These are phyloP conservation scores for Augochlorella aurata DNA, from an alignment of 2,888 invertebrate species.

Conservation along the genomic window DNA sequence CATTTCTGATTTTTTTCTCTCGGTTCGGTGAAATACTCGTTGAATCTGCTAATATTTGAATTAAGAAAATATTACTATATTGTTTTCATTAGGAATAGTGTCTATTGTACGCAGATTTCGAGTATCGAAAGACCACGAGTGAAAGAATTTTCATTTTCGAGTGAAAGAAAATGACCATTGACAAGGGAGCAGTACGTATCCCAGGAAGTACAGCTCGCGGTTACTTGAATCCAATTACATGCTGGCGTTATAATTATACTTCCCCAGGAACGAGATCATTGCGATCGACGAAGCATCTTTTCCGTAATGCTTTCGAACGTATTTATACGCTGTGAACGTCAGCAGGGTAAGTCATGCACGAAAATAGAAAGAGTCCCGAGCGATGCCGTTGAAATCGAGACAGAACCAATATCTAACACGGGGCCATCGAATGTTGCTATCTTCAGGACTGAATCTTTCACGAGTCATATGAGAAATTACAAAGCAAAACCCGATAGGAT, in stretches of 20 bases:
- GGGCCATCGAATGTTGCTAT: constrained; percentile 85
- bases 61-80: no score
- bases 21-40: no score
- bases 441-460: constrained; percentile 85
- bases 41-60: no score
- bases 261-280: constrained; percentile 1
- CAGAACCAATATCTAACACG: constrained; percentile 83
- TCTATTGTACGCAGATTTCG: no score
- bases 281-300: constrained; percentile 1
- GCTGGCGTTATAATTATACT: constrained; percentile 32
- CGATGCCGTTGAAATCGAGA: constrained; percentile 1
- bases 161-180: not conserved
- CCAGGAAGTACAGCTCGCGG: not conserved
- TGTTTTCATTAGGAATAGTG: no score
- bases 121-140: no score
- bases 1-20: not conserved
- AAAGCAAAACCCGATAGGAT: constrained; percentile 81
- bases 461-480: not conserved
- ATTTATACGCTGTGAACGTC: constrained; percentile 26
- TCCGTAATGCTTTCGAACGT: constrained; percentile 22
- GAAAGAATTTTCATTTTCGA: no score
- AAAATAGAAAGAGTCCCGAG: constrained; percentile 36
- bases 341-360: constrained; percentile 21
- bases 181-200: not conserved
- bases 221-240: constrained; percentile 4